These are phyloP conservation scores for Aurelia aurita complex sp. Pacific DNA, from an alignment of 30 jellyfish, hydroid and myxozoan species.

Conservation along the genomic window DNA sequence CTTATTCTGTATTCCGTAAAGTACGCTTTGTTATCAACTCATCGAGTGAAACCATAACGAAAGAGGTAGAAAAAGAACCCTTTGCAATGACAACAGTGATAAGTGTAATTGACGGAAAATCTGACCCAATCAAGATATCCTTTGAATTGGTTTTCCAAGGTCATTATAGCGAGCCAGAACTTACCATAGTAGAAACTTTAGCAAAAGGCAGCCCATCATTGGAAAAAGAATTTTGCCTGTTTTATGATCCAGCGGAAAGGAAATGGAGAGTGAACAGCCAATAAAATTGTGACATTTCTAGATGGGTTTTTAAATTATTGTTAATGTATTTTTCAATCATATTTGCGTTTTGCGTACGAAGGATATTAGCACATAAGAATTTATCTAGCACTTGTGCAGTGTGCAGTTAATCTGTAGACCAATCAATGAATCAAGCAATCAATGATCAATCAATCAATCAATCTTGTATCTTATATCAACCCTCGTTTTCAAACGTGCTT, in stretches of 20 bases:
- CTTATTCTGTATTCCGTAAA: conserved; percentile 65
- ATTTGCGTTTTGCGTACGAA: too few species aligned
- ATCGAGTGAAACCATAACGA: neutral
- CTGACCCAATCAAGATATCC: conserved; percentile 3
- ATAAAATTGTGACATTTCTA: too few species aligned
- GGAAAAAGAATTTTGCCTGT: conserved; percentile 34
- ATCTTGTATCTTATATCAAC: too few species aligned
- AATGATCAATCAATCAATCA: too few species aligned
- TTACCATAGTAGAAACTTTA: neutral
- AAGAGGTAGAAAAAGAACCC: conserved; percentile 60
- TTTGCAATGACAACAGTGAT: conserved; percentile 6
- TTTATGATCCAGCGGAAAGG: conserved; percentile 67
- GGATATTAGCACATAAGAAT: too few species aligned
- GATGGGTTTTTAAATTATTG: too few species aligned
- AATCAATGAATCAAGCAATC: too few species aligned
- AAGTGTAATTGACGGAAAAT: neutral
- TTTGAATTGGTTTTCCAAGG: conserved; percentile 69
- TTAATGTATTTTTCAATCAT: too few species aligned
- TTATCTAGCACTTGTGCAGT: too few species aligned
- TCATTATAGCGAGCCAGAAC: conserved; percentile 77
- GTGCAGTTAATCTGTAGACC: too few species aligned
- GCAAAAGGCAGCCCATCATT: neutral
- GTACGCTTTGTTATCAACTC: conserved; percentile 13
- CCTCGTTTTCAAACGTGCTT: too few species aligned
- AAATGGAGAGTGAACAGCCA: conserved; percentile 50